Percentiles rank a stretch among this genome's conserved stretches.
Evolutionary conservation across 2,888 invertebrate genomes (phyloP).

Genomic region (Hyposoter didymator): DNA sequence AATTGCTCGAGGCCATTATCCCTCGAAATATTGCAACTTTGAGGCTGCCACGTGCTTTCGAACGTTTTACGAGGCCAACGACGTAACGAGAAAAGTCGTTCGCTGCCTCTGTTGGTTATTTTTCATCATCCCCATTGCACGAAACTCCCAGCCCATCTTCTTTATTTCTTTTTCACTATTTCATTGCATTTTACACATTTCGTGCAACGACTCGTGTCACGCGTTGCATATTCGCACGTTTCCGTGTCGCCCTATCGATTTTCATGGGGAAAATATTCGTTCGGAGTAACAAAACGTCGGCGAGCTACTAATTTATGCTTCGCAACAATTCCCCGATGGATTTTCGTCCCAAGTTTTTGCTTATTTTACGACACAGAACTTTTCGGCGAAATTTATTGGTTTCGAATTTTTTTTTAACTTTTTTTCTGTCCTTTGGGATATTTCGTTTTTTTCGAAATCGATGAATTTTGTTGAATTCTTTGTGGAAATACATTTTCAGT

Average conservation of each 20-base stretch:
- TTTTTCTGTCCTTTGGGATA: not conserved
- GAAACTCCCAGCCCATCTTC: conserved; percentile 32
- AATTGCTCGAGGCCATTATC: conserved; percentile 58
- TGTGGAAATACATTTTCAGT: not conserved
- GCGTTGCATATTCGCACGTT: conserved; percentile 47
- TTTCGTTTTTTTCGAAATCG: not conserved
- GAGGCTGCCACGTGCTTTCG: conserved; percentile 8
- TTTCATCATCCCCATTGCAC: conserved; percentile 39
- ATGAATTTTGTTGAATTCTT: not conserved
- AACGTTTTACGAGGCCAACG: conserved; percentile 1
- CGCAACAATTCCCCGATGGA: not conserved
- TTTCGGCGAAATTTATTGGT: not conserved
- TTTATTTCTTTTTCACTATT: conserved; percentile 19
- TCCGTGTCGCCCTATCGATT: conserved; percentile 56
- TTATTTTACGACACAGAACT: not conserved
- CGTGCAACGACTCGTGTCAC: conserved; percentile 64
- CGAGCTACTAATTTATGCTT: not conserved
- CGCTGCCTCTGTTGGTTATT: conserved; percentile 53
- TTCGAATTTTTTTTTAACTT: not conserved
- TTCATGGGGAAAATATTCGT: conserved; percentile 33
- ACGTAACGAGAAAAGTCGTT: conserved; percentile 40
- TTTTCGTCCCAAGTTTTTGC: not conserved
- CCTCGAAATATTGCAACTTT: conserved; percentile 30
- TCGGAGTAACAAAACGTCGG: not conserved
- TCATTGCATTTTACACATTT: conserved; percentile 37